Evolutionary conservation across 2,888 invertebrate genomes (phyloP).

Genomic region (Toxonevra muliebris): DNA sequence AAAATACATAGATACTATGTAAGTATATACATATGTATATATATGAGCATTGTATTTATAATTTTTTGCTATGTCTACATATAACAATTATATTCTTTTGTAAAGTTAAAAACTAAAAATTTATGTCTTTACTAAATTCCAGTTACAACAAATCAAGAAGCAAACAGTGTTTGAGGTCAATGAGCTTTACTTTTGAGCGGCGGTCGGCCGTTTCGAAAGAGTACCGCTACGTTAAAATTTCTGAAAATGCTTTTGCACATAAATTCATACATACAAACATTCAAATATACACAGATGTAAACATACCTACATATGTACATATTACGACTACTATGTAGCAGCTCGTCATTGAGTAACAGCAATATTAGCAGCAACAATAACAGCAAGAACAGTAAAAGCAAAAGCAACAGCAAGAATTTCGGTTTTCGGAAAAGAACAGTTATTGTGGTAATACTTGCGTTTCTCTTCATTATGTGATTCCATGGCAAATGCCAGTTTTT

Average conservation of each 20-base stretch:
- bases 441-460: conserved; percentile 24
- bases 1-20: too few relatives aligned
- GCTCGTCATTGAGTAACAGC: conserved; percentile 4
- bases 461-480: background rate
- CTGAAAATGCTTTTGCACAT: background rate
- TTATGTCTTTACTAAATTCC: too few relatives aligned
- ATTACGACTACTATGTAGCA: background rate
- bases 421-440: conserved; percentile 35
- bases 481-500: too few relatives aligned
- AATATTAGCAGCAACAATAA: conserved; percentile 24
- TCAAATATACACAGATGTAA: conserved; percentile 1
- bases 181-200: too few relatives aligned
- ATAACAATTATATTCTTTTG: too few relatives aligned
- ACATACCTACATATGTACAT: background rate
- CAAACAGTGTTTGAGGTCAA: too few relatives aligned
- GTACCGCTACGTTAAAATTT: background rate
- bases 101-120: too few relatives aligned
- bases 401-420: conserved; percentile 25
- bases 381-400: conserved; percentile 10
- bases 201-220: too few relatives aligned
- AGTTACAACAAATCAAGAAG: too few relatives aligned
- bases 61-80: too few relatives aligned
- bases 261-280: conserved; percentile 7
- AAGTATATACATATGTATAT: too few relatives aligned
- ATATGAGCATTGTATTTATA: too few relatives aligned